Base-by-base conservation (phyloP, 2,113 vertebrate species). In the Callipepla squamata region DNA sequence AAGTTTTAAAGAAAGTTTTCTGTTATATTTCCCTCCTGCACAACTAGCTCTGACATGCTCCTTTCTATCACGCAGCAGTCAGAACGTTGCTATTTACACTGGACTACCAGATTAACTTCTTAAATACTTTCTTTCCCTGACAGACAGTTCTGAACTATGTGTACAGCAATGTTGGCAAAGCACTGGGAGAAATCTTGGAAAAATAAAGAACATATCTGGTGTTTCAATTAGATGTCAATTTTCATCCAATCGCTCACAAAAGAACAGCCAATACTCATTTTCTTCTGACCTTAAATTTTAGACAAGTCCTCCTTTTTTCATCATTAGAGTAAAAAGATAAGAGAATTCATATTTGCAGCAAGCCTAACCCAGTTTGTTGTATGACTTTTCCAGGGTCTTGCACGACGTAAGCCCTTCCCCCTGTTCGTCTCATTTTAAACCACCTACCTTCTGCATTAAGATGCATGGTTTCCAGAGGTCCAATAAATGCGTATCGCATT, bases 391-490 rank as follows among this genome's bases (percentile, higher is more conserved):
- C 28, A 59, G 65, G 36, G 20, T 26, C 45, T 75, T 87, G 48
- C 58, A 32, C 51, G 84, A 85, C 3, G 2, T 66, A 84, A 83
- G 28, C 9, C 30, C 61, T 85, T 44, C 42, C 87, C 78, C 32
- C 34, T 16, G 85, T 58, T n/a, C 3, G 2, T 4, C 36, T 47
- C 6, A 90, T 79, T 88, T 94, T 70, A 55, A 42, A 40, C 42
- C 50, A 89, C 93, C n/a, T 94, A 98, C 98, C 98, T 97, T 98
- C 98, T 36, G 99, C 99, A 66, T 99, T 99, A 75, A 99, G 98
- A 92, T 99, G 99, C 97, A 99, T 99, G 2, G 99, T 99, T 97
- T 99, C 99, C 97, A 99, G 97, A 69, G 99, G 99, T 93, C 99
- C 99, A 4, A 99, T 98, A 95, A 99, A 99, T 7, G 99, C 98